phyloP scores from a whole-genome alignment of 2,113 vertebrate genomes.

The Chaetops frenatus region DNA sequence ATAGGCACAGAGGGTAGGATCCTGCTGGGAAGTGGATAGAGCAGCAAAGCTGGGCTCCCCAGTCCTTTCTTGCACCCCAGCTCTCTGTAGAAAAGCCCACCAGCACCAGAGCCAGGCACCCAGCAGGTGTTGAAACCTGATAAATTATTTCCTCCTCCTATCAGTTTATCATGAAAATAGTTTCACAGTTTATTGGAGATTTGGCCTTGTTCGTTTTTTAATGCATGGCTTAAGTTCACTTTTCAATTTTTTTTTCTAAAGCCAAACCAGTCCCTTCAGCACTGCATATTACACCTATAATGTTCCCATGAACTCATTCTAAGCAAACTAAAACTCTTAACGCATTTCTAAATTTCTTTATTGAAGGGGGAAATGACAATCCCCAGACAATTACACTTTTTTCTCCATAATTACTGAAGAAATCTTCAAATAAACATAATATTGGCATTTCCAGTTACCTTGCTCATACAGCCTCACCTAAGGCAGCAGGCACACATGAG shows the following conservation, averaged over 20 bases:
- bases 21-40: not conserved
- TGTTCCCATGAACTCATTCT: fast-evolving
- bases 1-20: not conserved
- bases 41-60: not conserved
- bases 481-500: fast-evolving
- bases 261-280: not conserved
- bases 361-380: not conserved
- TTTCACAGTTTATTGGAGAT: not conserved
- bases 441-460: not conserved
- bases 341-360: not conserved
- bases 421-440: not conserved
- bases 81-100: not conserved
- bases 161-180: not conserved
- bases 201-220: not conserved
- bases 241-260: not conserved
- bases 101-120: not conserved
- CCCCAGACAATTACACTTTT: too few species aligned
- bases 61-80: fast-evolving
- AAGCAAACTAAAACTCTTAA: not conserved
- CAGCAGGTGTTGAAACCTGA: not conserved
- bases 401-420: not conserved
- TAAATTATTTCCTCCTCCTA: not conserved
- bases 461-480: fast-evolving
- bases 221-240: not conserved
- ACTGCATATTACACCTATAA: not conserved